Conservation (phyloP, 2,888 invertebrate species). For the Ametastegia equiseti region DNA sequence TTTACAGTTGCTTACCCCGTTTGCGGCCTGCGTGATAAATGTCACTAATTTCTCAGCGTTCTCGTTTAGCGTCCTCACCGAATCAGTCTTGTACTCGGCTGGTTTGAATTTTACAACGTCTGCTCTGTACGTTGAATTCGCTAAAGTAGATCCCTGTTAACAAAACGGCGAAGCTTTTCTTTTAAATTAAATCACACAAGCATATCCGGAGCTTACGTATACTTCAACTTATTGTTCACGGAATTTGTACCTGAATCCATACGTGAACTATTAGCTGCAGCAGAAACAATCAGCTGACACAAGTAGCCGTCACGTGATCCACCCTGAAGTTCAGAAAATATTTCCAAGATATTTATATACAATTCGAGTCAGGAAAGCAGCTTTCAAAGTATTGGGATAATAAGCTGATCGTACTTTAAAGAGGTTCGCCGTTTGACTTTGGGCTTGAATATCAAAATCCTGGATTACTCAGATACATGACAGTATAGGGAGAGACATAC, state of each 20-base stretch:
- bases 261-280: not conserved
- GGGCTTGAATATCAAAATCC: too few relatives aligned
- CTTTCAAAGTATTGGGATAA: too few relatives aligned
- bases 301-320: not conserved
- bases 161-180: not conserved
- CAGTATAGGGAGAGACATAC: too few relatives aligned
- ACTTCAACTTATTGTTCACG: not conserved
- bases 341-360: not conserved
- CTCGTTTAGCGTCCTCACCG: conserved; percentile 35
- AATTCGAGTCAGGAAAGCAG: not conserved
- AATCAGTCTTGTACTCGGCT: conserved; percentile 43
- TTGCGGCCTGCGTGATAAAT: conserved; percentile 50
- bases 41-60: conserved; percentile 51
- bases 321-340: not conserved
- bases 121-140: conserved; percentile 53
- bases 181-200: not conserved
- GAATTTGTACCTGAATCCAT: not conserved
- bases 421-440: too few relatives aligned
- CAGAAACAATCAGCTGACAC: not conserved
- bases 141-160: not conserved
- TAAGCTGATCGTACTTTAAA: too few relatives aligned
- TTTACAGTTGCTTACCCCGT: conserved; percentile 31
- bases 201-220: not conserved
- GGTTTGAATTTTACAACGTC: conserved; percentile 59
- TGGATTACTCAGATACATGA: too few relatives aligned